phyloP scores from a whole-genome alignment of 2,888 invertebrate genomes.

The Lypha dubia region DNA sequence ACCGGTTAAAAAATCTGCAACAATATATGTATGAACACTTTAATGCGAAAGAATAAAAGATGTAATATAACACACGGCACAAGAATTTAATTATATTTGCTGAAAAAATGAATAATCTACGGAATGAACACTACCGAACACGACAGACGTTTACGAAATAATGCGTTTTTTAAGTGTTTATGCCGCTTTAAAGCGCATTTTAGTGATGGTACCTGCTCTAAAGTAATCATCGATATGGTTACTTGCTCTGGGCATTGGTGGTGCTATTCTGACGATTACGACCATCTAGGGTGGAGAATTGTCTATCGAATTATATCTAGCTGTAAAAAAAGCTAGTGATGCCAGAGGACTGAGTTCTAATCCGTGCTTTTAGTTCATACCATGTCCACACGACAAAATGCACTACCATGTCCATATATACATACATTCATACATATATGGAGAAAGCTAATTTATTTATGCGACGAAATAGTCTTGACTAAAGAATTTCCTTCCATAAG shows the following conservation, averaged over 20 bases:
- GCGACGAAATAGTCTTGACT: too few species aligned
- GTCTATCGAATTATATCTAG: neutral
- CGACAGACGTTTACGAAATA: constrained; percentile 67
- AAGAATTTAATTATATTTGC: constrained; percentile 24
- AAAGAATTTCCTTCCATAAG: too few species aligned
- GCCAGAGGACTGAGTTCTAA: neutral
- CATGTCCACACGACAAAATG: too few species aligned
- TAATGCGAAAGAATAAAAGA: constrained; percentile 39
- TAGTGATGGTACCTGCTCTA: constrained; percentile 60
- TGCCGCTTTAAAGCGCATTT: constrained; percentile 67
- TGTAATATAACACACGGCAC: constrained; percentile 36
- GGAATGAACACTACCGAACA: constrained; percentile 55
- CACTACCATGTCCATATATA: too few species aligned
- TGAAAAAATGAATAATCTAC: constrained; percentile 1
- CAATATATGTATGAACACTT: constrained; percentile 31
- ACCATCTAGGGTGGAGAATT: neutral
- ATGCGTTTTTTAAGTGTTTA: constrained; percentile 67
- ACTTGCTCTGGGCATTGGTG: neutral
- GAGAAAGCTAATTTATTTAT: too few species aligned
- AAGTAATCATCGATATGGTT: constrained; percentile 50
- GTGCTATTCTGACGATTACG: constrained; percentile 10
- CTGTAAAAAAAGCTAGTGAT: neutral
- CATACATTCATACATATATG: too few species aligned
- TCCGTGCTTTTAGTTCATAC: too few species aligned
- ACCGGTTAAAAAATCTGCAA: constrained; percentile 20